Evolutionary conservation across 2,888 invertebrate species (phyloP), one percentile per base, ranked within the genome.

Genomic region (Mycalesis mineus): DNA sequence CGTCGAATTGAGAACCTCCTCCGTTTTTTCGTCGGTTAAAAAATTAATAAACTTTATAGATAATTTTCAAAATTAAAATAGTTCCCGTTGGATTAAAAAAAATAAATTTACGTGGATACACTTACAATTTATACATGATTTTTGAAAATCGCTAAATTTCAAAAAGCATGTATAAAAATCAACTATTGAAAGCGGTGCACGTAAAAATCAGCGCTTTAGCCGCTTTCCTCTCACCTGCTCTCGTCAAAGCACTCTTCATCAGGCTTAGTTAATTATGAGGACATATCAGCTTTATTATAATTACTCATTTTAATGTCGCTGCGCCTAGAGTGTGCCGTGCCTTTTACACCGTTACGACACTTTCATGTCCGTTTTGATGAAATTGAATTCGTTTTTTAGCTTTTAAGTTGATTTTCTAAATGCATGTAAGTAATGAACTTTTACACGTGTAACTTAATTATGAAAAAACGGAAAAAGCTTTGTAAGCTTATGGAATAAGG

Each of bases 221-320:
- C 55, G 61, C 58, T 65, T 58, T 58, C 44, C 37, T 58, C 60
- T 61, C 41, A 49, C 42, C 55, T 62, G 60, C 65, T 71, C 74
- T 77, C 78, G 73, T 82, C 80, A 81, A 84, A 86, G 82, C 86
- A 85, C 87, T 88, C 85, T 86, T 86, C 86, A 86, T 86, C 81
- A 82, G 79, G 81, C 82, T 86, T 84, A 84, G 86, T 88, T 88
- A 88, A 88, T 88, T 88, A 88, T 80, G 81, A 78, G 80, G 76
- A 85, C 84, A 78, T 88, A 88, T 88, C 83, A 88, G 83, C 76
- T 88, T 88, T 88, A 88, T 88, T 87, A 85, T 87, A 88, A 88
- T 88, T 87, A 88, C 83, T 87, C 87, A 87, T 88, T 88, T 87
- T 88, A 88, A 88, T 85, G 84, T 79, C 67, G 79, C 85, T 85